These are phyloP conservation scores for Parazoanthus swiftii DNA, from an alignment of 92 coral and sea anemone species.

Conservation along the genomic window DNA sequence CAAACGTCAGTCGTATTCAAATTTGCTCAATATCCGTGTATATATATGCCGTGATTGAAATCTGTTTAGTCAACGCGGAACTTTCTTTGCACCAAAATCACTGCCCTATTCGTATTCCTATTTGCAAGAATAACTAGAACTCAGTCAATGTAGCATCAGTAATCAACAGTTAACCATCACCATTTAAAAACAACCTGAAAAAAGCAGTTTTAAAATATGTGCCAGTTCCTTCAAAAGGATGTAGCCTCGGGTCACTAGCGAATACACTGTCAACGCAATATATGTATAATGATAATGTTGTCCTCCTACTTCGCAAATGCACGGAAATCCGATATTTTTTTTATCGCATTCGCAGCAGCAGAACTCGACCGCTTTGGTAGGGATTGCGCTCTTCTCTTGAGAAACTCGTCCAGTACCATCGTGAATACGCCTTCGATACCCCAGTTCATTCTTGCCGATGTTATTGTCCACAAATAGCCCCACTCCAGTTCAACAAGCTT, in stretches of 20 bases:
- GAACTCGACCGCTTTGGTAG: slow-evolving; percentile 32
- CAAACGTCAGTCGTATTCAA: neutral
- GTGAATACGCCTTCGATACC: slow-evolving; percentile 69
- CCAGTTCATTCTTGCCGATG: slow-evolving; percentile 78
- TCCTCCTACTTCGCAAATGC: slow-evolving; percentile 26
- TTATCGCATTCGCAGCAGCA: slow-evolving; percentile 36
- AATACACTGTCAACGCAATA: too few species aligned
- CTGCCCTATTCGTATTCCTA: too few species aligned
- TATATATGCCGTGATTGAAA: neutral
- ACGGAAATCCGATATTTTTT: slow-evolving; percentile 37
- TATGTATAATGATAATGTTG: neutral
- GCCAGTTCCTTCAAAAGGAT: neutral
- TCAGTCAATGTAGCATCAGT: neutral
- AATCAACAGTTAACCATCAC: neutral
- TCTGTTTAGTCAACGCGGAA: neutral
- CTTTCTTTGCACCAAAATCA: too few species aligned
- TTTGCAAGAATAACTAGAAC: neutral
- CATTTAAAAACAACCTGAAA: too few species aligned
- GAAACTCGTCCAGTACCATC: slow-evolving; percentile 67
- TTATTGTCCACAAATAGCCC: slow-evolving; percentile 70
- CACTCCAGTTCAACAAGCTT: slow-evolving; percentile 67
- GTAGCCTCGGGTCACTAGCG: neutral
- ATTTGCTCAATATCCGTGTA: neutral
- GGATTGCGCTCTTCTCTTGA: slow-evolving; percentile 47
- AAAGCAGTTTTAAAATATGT: neutral